Evolutionary conservation across 2,888 invertebrate genomes (phyloP).

Genomic region (Megalurothrips usitatus): DNA sequence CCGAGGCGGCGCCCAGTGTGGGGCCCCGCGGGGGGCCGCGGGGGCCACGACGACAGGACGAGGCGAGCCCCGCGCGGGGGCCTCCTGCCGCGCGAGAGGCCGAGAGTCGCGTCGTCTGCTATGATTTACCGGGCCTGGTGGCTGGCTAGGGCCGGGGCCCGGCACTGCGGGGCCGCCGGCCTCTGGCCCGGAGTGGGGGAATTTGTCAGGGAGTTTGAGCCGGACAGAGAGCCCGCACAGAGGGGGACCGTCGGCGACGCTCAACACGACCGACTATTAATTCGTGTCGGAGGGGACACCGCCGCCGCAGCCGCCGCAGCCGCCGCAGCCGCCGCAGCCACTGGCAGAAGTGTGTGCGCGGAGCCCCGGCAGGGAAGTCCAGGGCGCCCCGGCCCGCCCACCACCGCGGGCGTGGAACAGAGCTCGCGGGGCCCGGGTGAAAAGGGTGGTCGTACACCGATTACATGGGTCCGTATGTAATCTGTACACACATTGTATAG

Average conservation of each 20-base stretch:
- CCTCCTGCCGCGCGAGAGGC: neutral
- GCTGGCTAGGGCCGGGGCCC: neutral
- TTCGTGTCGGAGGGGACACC: constrained; percentile 27
- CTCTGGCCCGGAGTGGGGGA: neutral
- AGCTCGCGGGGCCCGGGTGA: no score
- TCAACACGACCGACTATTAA: constrained; percentile 24
- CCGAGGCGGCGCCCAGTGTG: no score
- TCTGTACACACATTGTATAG: no score
- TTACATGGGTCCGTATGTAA: no score
- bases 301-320: no score
- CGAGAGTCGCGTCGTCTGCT: constrained; percentile 5
- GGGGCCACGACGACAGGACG: neutral
- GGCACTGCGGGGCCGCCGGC: neutral
- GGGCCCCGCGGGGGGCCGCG: neutral
- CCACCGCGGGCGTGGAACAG: no score
- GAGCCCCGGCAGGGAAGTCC: constrained; percentile 22
- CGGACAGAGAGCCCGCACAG: constrained; percentile 15
- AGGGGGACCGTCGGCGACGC: neutral
- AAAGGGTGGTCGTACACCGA: no score
- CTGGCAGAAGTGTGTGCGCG: neutral
- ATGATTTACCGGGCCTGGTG: constrained; percentile 4
- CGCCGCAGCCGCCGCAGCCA: no score
- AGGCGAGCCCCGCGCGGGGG: neutral
- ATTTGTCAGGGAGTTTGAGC: constrained; percentile 12
- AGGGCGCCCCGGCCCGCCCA: neutral